These are phyloP conservation scores for Solenodon paradoxus DNA, from an alignment of 2,113 vertebrate genomes.

Conservation along the genomic window DNA sequence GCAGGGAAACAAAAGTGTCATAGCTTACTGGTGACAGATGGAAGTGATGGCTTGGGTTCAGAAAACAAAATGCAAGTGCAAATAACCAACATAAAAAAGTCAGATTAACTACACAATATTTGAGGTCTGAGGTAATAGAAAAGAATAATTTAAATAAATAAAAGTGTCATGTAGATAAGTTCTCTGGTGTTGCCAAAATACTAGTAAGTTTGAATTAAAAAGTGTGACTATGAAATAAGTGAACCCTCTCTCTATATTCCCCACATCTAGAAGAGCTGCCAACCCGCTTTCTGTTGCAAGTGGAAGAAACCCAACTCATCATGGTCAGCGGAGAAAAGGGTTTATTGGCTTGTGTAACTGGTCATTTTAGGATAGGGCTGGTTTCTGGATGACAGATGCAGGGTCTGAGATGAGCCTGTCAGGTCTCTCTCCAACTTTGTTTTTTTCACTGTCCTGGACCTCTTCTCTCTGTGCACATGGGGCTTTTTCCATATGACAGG, in stretches of 20 bases:
- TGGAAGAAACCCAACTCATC: neutral
- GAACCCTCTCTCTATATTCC: neutral
- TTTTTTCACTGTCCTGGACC: neutral
- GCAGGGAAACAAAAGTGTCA: neutral
- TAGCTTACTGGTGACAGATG: conserved; percentile 42
- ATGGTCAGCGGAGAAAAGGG: neutral
- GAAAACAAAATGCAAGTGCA: neutral
- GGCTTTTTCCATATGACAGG: neutral
- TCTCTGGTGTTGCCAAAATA: conserved; percentile 3
- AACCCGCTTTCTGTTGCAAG: neutral
- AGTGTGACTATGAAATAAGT: neutral
- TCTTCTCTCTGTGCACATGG: neutral
- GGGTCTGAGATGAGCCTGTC: neutral
- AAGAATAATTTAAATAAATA: neutral
- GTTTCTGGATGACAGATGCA: conserved; percentile 32
- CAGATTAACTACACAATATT: neutral
- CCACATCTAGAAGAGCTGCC: neutral
- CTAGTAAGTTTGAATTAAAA: neutral
- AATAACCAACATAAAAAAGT: neutral
- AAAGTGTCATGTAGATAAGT: neutral
- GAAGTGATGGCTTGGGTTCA: neutral
- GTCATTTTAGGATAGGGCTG: neutral
- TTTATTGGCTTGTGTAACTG: neutral
- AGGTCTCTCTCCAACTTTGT: neutral
- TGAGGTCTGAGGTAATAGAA: neutral